Evolutionary conservation across 2,113 vertebrate genomes (phyloP).

Genomic region (Epinephelus lanceolatus): DNA sequence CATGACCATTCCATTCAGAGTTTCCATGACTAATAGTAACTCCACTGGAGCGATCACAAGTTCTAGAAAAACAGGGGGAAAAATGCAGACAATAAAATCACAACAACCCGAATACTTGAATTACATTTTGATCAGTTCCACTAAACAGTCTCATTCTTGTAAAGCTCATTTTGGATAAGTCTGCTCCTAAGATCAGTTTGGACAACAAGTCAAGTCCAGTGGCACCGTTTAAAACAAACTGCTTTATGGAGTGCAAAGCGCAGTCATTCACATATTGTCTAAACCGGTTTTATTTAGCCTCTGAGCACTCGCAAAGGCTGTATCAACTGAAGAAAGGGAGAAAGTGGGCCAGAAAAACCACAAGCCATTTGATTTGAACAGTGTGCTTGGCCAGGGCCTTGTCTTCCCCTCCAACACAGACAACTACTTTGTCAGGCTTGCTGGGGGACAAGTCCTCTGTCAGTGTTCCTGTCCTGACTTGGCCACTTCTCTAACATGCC

Average conservation of each 20-base stretch:
- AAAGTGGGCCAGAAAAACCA: conserved; percentile 59
- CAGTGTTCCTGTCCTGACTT: conserved; percentile 65
- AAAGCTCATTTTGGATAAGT: conserved; percentile 3
- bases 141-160: conserved; percentile 6
- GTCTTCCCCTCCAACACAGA: conserved; percentile 61
- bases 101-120: conserved; percentile 21
- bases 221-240: conserved; percentile 13
- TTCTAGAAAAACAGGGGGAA: conserved; percentile 34
- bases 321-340: conserved; percentile 26
- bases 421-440: conserved; percentile 64
- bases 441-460: conserved; percentile 48
- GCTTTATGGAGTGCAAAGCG: conserved; percentile 40
- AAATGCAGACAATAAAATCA: conserved; percentile 10
- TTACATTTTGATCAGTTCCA: conserved; percentile 3
- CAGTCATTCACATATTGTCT: conserved; percentile 36
- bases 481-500: conserved; percentile 67
- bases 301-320: conserved; percentile 53
- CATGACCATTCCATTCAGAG: conserved; percentile 28
- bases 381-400: conserved; percentile 35
- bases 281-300: conserved; percentile 49
- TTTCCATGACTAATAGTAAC: conserved; percentile 63
- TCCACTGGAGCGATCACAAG: conserved; percentile 18
- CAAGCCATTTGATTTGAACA: conserved; percentile 55
- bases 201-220: conserved; percentile 7
- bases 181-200: conserved; percentile 9